Evolutionary conservation across 2,113 vertebrate species (phyloP).

Genomic region (human (Homo sapiens)): GRCh38 chr18:47077001-47077500

Average conservation of each 20-base stretch:
- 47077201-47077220: constrained; percentile 47
- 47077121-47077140: background rate
- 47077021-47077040: background rate
- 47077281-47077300: constrained; percentile 60
- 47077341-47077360: constrained; percentile 90
- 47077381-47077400: constrained; percentile 97
- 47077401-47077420: constrained; percentile 96
- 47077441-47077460: constrained; percentile 96
- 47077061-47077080: background rate
- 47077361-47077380: constrained; percentile 97
- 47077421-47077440: constrained; percentile 98
- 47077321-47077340: constrained; percentile 41
- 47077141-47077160: background rate
- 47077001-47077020: background rate
- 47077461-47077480: constrained; percentile 85
- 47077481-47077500: constrained; percentile 80
- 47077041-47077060: background rate
- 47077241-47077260: background rate
- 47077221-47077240: constrained; percentile 26
- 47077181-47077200: background rate
- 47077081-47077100: background rate
- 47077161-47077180: constrained; percentile 13
- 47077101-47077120: background rate
- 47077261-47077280: constrained; percentile 53
- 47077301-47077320: constrained; percentile 62